Conservation (phyloP, 2,888 invertebrate genomes). For the Apomyelois bistriatella region DNA sequence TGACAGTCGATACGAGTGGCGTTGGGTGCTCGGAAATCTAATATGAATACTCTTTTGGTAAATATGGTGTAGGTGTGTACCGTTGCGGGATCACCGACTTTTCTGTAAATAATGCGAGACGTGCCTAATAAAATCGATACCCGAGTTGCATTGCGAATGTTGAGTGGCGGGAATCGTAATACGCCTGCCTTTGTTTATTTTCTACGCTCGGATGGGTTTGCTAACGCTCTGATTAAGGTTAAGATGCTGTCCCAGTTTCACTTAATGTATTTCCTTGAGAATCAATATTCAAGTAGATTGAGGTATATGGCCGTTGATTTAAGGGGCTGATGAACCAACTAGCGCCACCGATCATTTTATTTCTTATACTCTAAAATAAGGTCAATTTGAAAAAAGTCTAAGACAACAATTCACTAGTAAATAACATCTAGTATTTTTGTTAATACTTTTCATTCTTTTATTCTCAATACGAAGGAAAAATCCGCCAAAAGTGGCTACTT, state of each 20-base stretch:
- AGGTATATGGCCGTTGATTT: no score
- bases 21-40: constrained; percentile 71
- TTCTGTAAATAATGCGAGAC: constrained; percentile 50
- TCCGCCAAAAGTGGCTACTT: no score
- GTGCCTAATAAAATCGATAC: constrained; percentile 48
- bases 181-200: constrained; percentile 9
- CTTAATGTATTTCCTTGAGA: neutral
- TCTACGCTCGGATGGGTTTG: constrained; percentile 7
- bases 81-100: constrained; percentile 49
- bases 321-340: no score
- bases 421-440: no score
- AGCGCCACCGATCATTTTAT: no score
- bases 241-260: neutral
- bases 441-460: no score
- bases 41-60: constrained; percentile 76
- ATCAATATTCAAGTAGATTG: no score
- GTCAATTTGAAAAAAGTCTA: no score
- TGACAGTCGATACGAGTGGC: constrained; percentile 29
- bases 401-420: no score
- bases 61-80: constrained; percentile 55
- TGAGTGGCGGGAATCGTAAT: neutral
- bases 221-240: neutral
- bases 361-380: no score
- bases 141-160: constrained; percentile 11
- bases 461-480: no score